Conservation (phyloP, 1,140 invertebrate genomes). For the Bombus superbus region DNA sequence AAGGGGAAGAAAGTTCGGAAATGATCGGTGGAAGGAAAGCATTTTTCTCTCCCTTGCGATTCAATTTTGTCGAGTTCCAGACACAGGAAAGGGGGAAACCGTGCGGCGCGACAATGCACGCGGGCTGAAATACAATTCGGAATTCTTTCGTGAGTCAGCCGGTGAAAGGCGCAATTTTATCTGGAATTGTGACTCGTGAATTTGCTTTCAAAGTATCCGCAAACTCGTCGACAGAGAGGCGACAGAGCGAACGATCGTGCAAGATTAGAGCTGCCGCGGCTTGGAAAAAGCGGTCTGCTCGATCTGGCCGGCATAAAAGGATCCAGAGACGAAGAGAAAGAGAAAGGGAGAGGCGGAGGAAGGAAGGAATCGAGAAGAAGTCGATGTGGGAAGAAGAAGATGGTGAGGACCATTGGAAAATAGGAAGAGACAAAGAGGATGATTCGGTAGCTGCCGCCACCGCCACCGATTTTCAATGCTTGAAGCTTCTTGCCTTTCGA, state of each 20-base stretch:
- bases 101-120: constrained; percentile 1
- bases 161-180: constrained; percentile 41
- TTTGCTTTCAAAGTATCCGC: constrained; percentile 45
- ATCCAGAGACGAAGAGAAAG: not conserved
- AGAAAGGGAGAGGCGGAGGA: not conserved
- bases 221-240: constrained; percentile 38
- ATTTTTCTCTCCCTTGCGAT: not conserved
- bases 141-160: constrained; percentile 16
- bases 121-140: constrained; percentile 20
- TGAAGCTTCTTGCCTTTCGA: constrained; percentile 24
- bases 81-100: not conserved
- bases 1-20: not conserved
- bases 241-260: constrained; percentile 25
- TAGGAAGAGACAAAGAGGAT: constrained; percentile 31
- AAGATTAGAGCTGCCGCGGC: constrained; percentile 27
- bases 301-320: constrained; percentile 22
- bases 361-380: not conserved
- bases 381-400: not conserved
- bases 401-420: constrained; percentile 1
- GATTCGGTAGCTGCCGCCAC: not conserved
- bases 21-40: not conserved
- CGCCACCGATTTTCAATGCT: not conserved
- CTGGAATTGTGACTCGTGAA: constrained; percentile 38
- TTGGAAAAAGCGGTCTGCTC: constrained; percentile 13
- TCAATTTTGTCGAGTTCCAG: constrained; percentile 8